Conservation (phyloP, 2,113 vertebrate genomes). For the Anoura caudifer region DNA sequence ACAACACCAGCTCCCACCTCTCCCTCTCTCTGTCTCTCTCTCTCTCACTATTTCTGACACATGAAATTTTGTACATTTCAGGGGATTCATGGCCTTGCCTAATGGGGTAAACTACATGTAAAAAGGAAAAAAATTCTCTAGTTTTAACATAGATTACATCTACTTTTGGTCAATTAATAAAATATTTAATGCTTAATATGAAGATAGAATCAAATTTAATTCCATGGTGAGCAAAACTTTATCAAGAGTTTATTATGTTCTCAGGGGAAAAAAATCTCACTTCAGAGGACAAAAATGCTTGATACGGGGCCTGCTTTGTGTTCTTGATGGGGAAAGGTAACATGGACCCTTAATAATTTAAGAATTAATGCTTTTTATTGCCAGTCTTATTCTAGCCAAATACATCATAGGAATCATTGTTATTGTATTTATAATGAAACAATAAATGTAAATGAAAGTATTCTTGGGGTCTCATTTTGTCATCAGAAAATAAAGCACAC, state of each 20-base stretch:
- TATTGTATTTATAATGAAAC: not conserved
- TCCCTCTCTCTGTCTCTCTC: not conserved
- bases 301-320: not conserved
- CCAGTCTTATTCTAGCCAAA: not conserved
- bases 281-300: not conserved
- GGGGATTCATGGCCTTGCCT: not conserved
- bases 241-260: not conserved
- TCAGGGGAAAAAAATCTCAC: not conserved
- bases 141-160: not conserved
- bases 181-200: not conserved
- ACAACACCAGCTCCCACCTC: not conserved
- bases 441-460: constrained; percentile 40
- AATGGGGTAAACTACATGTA: not conserved
- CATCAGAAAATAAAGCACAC: not conserved
- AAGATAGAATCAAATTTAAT: not conserved
- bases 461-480: not conserved
- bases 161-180: constrained; percentile 1
- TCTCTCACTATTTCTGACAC: not conserved
- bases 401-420: not conserved
- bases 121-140: not conserved
- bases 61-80: not conserved
- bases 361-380: not conserved
- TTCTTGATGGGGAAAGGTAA: not conserved
- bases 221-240: not conserved
- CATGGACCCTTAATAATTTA: not conserved